phyloP scores from a whole-genome alignment of 2,797 vertebrate genomes.

The Rhinella marina region DNA sequence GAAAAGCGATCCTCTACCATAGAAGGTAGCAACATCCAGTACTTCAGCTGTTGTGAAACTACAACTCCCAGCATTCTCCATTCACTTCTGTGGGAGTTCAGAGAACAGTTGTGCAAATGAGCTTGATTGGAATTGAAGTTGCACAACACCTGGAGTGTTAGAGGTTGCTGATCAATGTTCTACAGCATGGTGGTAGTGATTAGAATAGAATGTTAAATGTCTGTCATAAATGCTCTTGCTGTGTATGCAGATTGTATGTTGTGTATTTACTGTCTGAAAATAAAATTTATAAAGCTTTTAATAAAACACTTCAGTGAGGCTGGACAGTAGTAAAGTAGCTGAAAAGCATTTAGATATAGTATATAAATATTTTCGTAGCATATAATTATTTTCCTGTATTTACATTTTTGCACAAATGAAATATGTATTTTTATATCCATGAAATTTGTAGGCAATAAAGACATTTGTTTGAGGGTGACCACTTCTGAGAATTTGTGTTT shows the following conservation, averaged over 20 bases:
- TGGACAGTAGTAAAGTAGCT: conserved; percentile 31
- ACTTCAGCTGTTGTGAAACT: too few species aligned
- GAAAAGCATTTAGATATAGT: conserved; percentile 28
- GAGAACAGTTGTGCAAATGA: too few species aligned
- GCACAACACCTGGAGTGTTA: too few species aligned
- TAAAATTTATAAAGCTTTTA: neutral
- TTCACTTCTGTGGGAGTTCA: too few species aligned
- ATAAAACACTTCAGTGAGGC: neutral
- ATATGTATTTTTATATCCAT: conserved; percentile 61
- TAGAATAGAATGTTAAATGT: neutral
- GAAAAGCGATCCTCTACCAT: too few species aligned
- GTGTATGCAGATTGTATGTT: neutral
- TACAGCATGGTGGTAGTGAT: neutral
- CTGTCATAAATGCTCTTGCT: neutral
- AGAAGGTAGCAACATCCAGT: too few species aligned
- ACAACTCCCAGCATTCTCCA: too few species aligned
- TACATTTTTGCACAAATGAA: conserved; percentile 47
- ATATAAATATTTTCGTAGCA: conserved; percentile 59
- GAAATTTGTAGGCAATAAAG: conserved; percentile 47
- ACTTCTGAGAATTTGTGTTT: neutral
- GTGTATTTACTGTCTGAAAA: neutral
- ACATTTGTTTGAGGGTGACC: neutral
- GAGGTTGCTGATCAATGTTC: neutral
- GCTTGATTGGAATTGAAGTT: too few species aligned
- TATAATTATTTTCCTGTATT: conserved; percentile 59